Percentiles rank a stretch among this genome's conserved stretches.
Evolutionary conservation across 1,140 invertebrate genomes (phyloP).

Genomic region (Psilanteris sp.): DNA sequence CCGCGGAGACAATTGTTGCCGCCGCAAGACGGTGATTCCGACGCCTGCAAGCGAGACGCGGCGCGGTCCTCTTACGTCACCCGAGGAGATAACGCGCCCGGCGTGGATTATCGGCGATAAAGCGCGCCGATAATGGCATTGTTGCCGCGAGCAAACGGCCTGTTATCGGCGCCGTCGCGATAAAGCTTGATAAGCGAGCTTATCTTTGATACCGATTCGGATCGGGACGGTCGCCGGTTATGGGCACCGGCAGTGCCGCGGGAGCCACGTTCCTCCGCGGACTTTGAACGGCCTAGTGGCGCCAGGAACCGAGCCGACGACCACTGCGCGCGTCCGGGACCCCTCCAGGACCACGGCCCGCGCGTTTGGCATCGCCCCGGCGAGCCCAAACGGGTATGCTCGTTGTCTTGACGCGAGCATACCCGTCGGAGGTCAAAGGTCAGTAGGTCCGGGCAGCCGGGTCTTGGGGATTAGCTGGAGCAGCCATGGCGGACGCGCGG

Average conservation of each 20-base stretch:
- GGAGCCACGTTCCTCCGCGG: too few relatives aligned
- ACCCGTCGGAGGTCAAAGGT: constrained; percentile 17
- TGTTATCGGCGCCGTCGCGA: constrained; percentile 28
- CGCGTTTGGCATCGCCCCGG: background rate
- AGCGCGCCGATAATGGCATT: constrained; percentile 29
- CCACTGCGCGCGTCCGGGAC: too few relatives aligned
- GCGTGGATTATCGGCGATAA: constrained; percentile 23
- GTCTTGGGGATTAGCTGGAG: constrained; percentile 35
- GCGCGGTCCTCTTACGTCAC: constrained; percentile 28
- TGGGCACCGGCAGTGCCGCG: background rate
- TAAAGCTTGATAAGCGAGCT: constrained; percentile 48
- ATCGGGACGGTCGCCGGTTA: constrained; percentile 2
- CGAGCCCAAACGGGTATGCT: constrained; percentile 50
- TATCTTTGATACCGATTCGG: constrained; percentile 11
- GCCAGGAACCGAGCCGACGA: too few relatives aligned
- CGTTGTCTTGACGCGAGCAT: constrained; percentile 42
- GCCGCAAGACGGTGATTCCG: constrained; percentile 70
- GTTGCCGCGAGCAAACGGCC: constrained; percentile 25
- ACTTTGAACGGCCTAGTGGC: too few relatives aligned
- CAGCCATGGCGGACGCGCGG: constrained; percentile 66
- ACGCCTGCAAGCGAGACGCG: constrained; percentile 68
- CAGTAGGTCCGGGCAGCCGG: too few relatives aligned
- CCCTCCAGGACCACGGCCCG: too few relatives aligned
- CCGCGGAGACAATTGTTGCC: constrained; percentile 22
- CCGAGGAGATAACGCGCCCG: constrained; percentile 10